Evolutionary conservation across 1,140 invertebrate species (phyloP), one percentile per base, ranked within the genome.

Genomic region (Brachionus angularis): DNA sequence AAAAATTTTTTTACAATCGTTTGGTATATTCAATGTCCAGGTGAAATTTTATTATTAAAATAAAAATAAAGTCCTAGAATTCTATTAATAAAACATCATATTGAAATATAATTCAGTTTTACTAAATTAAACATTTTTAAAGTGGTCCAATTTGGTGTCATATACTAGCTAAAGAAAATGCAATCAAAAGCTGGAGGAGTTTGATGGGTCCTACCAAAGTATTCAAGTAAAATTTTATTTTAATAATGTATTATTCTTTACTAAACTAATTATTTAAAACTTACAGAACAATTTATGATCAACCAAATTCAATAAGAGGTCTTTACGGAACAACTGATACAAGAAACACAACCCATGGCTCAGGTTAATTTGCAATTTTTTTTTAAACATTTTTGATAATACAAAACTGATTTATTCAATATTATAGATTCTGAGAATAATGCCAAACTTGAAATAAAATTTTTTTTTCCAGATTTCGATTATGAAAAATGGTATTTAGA

Each of bases 291-390:
- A 87, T 91, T 71, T 90, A 87, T 78, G 86, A 85, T 75, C 84
- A 87, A 49, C 91, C 91, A 2, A 76, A 88, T 61, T 86, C 86
- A 73, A 87, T 95, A 67, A 83, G 92, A 75, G 90, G 89, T 1
- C 81, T 84, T 75, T 93, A 87, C 84, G 92, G 92, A 0, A 79
- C 93, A 2, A 90, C 91, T 1, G 91, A 95, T 79, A 94, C 92
- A 0, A 87, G 91, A 77, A 96, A 96, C 84, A 90, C 89, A 18
- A 87, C 88, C 50, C 91, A 95, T 83, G 91, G 91, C 33, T 93
- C 91, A 80, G 89, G 89, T 90, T 79, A n/a, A n/a, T 75, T 29
- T 74, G 34, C 31, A 29, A 36, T 64, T 14, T 42, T 53, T 73
- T 8, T 31, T 62, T 44, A 25, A 58, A 12, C 18, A 25, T 67